A percentile compares a stretch with the other conserved stretches of the same genome.
Conservation (phyloP, 2,888 invertebrate genomes). For the Ochlodes sylvanus region DNA sequence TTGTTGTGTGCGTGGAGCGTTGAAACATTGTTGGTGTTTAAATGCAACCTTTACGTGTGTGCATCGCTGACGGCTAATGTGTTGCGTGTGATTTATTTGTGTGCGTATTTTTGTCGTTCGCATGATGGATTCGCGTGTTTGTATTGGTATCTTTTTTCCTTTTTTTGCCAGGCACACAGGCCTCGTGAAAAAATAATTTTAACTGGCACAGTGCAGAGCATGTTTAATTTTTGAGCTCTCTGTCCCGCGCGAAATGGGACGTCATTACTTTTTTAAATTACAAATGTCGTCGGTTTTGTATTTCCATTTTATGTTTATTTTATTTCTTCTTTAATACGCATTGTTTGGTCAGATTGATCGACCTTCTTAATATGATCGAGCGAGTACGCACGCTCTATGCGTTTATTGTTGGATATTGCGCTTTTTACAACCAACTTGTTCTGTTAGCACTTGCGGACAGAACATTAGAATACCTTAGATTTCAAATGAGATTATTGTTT, state of each 20-base stretch:
- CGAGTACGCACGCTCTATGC: slow-evolving; percentile 14
- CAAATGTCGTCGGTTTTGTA: slow-evolving; percentile 71
- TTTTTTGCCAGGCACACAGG: slow-evolving; percentile 70
- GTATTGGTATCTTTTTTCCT: slow-evolving; percentile 80
- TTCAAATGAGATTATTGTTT: too few species aligned
- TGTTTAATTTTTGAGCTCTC: slow-evolving; percentile 84
- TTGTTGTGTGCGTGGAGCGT: slow-evolving; percentile 56
- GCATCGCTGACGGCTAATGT: slow-evolving; percentile 59
- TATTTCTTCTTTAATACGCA: slow-evolving; percentile 67
- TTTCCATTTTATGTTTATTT: slow-evolving; percentile 63
- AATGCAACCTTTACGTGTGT: slow-evolving; percentile 71
- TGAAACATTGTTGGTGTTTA: slow-evolving; percentile 52
- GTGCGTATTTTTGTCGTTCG: slow-evolving; percentile 72
- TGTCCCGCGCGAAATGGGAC: slow-evolving; percentile 80
- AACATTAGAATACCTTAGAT: too few species aligned
- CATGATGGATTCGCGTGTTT: slow-evolving; percentile 80
- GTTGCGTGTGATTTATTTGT: slow-evolving; percentile 54
- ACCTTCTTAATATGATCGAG: slow-evolving; percentile 48
- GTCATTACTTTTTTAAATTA: slow-evolving; percentile 84
- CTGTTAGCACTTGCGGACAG: neutral
- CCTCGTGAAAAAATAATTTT: slow-evolving; percentile 82
- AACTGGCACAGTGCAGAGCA: slow-evolving; percentile 81
- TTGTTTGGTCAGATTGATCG: slow-evolving; percentile 60
- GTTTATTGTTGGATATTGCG: neutral
- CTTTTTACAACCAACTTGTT: neutral